These are phyloP conservation scores for Actinernus sp. DNA, from an alignment of 92 coral and sea anemone species.

Conservation along the genomic window DNA sequence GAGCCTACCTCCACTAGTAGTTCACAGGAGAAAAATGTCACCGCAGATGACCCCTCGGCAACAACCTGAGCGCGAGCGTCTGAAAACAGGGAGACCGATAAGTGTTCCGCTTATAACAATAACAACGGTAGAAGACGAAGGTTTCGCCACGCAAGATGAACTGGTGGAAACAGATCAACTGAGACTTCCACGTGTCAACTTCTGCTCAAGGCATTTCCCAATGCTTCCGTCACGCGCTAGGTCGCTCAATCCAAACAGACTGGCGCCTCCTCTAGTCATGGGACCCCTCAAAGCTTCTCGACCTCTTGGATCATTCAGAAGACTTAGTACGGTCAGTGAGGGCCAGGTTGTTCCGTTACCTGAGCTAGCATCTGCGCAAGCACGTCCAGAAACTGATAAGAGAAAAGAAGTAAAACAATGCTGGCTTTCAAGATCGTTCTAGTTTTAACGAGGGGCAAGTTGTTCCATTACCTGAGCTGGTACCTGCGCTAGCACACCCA, in stretches of 20 bases:
- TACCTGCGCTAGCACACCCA: too few species aligned
- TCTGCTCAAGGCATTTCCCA: background rate
- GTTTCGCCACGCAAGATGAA: background rate
- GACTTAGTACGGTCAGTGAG: background rate
- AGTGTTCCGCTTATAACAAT: background rate
- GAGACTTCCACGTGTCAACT: background rate
- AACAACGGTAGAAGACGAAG: background rate
- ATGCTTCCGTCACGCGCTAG: too few species aligned
- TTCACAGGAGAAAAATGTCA: too few species aligned
- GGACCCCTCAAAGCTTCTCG: background rate
- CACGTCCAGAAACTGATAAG: background rate
- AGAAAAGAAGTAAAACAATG: background rate
- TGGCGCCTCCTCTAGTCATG: background rate
- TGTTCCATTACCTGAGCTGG: too few species aligned
- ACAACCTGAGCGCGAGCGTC: too few species aligned
- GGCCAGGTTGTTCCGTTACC: background rate
- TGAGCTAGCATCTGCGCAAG: background rate
- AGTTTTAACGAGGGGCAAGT: too few species aligned
- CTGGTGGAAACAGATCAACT: background rate
- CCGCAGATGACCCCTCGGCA: too few species aligned
- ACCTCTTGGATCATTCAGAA: background rate
- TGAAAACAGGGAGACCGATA: too few species aligned
- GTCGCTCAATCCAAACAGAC: background rate
- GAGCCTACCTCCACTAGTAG: too few species aligned
- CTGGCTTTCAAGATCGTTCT: background rate